Percentiles rank a stretch among this genome's conserved stretches.
Conservation (phyloP, 2,888 invertebrate species). For the Bursaphelenchus okinawaensis region DNA sequence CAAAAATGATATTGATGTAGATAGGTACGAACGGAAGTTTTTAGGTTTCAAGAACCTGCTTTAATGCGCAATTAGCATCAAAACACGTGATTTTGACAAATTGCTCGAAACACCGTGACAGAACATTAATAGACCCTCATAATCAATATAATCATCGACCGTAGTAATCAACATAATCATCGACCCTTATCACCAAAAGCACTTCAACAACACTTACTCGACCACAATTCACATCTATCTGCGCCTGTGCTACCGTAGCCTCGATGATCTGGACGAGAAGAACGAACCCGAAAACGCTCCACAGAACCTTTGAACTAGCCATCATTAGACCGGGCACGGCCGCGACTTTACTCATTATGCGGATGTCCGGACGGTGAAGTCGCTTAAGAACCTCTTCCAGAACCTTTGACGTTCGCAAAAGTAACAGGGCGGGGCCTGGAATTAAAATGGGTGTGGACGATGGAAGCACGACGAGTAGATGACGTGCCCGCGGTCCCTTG, state of each 20-base stretch:
- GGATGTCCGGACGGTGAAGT: background rate
- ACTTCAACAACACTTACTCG: background rate
- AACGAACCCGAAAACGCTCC: background rate
- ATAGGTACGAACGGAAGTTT: too few relatives aligned
- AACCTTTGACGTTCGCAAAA: background rate
- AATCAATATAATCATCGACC: too few relatives aligned
- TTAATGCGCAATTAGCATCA: too few relatives aligned
- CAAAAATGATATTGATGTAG: too few relatives aligned
- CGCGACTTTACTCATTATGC: background rate
- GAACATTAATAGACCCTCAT: too few relatives aligned
- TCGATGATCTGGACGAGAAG: background rate
- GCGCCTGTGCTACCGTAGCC: background rate
- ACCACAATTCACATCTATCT: background rate
- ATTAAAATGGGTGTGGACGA: background rate
- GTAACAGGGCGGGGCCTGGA: background rate
- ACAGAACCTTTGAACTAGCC: background rate
- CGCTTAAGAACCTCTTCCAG: background rate
- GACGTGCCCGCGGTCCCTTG: background rate
- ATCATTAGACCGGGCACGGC: background rate
- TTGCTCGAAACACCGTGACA: too few relatives aligned
- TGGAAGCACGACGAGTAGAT: background rate
- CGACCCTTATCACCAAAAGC: too few relatives aligned
- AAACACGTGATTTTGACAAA: too few relatives aligned
- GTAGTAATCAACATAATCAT: too few relatives aligned
- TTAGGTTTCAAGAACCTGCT: too few relatives aligned